Base-by-base conservation (phyloP, 2,113 vertebrate genomes). In the Microcebus lehilahytsara region DNA sequence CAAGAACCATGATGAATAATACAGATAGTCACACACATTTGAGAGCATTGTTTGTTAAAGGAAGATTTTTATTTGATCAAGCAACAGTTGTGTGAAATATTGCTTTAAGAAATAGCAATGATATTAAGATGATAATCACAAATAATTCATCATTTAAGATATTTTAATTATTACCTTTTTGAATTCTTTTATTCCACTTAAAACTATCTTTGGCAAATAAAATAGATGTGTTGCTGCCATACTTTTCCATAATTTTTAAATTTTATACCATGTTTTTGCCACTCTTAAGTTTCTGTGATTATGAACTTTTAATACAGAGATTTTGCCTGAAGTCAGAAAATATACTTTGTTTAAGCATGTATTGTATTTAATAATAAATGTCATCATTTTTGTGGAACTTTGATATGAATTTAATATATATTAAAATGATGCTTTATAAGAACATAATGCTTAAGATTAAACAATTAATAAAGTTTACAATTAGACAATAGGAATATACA, bases 321-420 rank as follows among this genome's bases (percentile, higher is more conserved):
- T 27, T 53, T 79, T 40, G 14, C 46, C 17, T 74, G 11, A 96
- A 58, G 49, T 88, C 56, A 96, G n/a, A 30, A 95, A 66, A 72
- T 27, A 34, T 32, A 32, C 51, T 96, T 85, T 64, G 32, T 40
- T 80, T 86, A 83, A 96, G 1, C 23, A 19, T 88, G 1, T 53
- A 74, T 85, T 94, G 13, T 78, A n/a, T 85, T 78, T 74, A 30
- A 30, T 32, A 62, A 49, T 46, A 72, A 71, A 8, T 23, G 17
- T 60, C 51, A 90, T 97, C 30, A 46, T 94, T 87, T 93, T 64
- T n/a, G 32, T 60, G 87, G 53, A 95, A 86, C 77, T 86, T 78
- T 58, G 20, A 60, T 17, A 17, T 42, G 13, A 62, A 37, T 75
- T 91, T 66, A 66, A 77, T 80, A 25, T 40, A 19, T 77, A 62